These are phyloP conservation scores for Hystrix brachyura DNA, from an alignment of 2,113 vertebrate genomes.

Conservation along the genomic window DNA sequence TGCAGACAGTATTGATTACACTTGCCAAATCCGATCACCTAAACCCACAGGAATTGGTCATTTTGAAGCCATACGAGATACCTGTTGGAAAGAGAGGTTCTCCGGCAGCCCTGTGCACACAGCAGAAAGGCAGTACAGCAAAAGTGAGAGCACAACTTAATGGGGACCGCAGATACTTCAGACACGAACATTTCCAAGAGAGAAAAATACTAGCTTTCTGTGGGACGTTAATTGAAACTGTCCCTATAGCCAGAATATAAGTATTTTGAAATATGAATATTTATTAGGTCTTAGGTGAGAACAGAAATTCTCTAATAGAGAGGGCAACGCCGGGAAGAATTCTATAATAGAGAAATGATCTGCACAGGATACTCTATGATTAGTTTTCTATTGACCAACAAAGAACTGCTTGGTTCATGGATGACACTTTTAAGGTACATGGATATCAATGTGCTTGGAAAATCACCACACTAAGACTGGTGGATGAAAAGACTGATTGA, in stretches of 20 bases:
- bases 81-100: background rate
- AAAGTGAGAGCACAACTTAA: background rate
- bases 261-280: background rate
- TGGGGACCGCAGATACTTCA: background rate
- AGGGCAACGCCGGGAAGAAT: background rate
- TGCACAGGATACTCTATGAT: background rate
- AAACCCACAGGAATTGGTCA: background rate
- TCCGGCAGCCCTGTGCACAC: background rate
- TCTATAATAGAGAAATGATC: background rate
- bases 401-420: background rate
- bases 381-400: background rate
- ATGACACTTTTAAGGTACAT: background rate
- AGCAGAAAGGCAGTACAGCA: background rate
- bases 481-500: background rate
- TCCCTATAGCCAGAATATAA: background rate
- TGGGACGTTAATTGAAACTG: background rate
- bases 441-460: background rate
- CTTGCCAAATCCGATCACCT: background rate
- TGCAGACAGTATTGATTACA: background rate
- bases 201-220: background rate
- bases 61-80: background rate
- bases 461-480: background rate
- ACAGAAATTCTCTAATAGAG: background rate
- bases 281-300: background rate
- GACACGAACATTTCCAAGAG: background rate